Evolutionary conservation across 2,113 vertebrate genomes (phyloP), one percentile per base, ranked within the genome.

Genomic region (Sclerurus mexicanus): DNA sequence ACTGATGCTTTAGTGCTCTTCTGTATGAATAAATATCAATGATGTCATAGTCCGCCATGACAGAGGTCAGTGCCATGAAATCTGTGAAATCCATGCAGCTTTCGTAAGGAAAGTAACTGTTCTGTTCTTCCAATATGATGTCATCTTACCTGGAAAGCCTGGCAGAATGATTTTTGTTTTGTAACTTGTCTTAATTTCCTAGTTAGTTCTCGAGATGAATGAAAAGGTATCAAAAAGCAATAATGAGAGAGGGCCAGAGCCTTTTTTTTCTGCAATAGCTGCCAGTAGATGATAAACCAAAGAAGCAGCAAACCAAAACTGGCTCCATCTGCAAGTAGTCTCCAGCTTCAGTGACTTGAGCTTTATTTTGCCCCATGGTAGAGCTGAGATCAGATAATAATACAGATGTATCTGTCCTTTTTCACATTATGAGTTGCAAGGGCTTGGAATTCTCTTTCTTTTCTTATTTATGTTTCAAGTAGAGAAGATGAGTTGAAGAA

Each of bases 1-100:
- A 74, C 85, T 63, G 37, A 58, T 93, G 59, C 50, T 92, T 94
- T 90, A 90, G 63, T 92, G 50, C 85, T 75, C 33, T 87, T 89
- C 78, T 62, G 12, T 88, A 46, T 33, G 83, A 49, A 69, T 90
- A 94, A 86, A 46, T 88, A 80, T 39, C 58, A 73, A 12, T 90
- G 67, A 53, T 88, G 58, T 52, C 2, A 10, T 64, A 59, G 52
- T 85, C 30, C 87, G 47, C 33, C 10, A 7, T 77, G 63, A 56
- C 53, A 90, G 49, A 77, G 40, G 68, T 69, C 63, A 80, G 19
- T 92, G 79, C 46, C 37, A 28, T 86, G 55, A 90, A 40, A 42
- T 53, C 69, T 91, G 68, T 75, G 55, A 91, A 62, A 81, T 74
- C 40, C 0, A 0, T 80, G 77, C 35, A 59, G 39, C 24, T 89